Conservation (phyloP, 2,113 vertebrate genomes). For the Scartelaos histophorus region DNA sequence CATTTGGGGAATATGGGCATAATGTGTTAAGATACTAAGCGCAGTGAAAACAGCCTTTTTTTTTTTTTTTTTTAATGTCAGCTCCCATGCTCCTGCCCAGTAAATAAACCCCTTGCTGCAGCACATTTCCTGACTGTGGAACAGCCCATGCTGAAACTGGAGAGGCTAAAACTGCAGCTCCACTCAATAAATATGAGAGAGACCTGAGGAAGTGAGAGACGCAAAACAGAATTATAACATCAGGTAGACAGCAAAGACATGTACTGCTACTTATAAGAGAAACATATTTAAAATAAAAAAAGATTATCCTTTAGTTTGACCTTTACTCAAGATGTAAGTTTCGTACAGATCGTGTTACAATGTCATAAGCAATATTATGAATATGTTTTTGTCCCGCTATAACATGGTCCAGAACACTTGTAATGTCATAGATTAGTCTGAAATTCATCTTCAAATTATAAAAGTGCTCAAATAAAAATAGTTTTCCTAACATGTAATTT, state of each 20-base stretch:
- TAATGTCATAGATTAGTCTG: too few relatives aligned
- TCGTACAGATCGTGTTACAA: too few relatives aligned
- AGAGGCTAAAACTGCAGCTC: slow-evolving; percentile 18
- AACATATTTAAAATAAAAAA: background rate
- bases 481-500: too few relatives aligned
- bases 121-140: slow-evolving; percentile 16
- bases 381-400: too few relatives aligned
- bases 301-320: background rate
- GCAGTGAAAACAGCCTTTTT: slow-evolving; percentile 29
- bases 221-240: slow-evolving; percentile 22
- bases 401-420: too few relatives aligned
- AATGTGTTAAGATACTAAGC: slow-evolving; percentile 19
- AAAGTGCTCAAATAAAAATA: too few relatives aligned
- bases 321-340: too few relatives aligned
- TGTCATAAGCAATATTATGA: too few relatives aligned
- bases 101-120: slow-evolving; percentile 46
- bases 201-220: slow-evolving; percentile 3
- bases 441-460: too few relatives aligned
- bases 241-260: slow-evolving; percentile 18
- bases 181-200: slow-evolving; percentile 5
- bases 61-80: slow-evolving; percentile 24
- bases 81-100: slow-evolving; percentile 25
- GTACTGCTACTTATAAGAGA: background rate
- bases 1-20: slow-evolving; percentile 7
- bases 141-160: slow-evolving; percentile 24